Base-by-base conservation (phyloP, 1,140 invertebrate species). In the Drosophila tani region DNA sequence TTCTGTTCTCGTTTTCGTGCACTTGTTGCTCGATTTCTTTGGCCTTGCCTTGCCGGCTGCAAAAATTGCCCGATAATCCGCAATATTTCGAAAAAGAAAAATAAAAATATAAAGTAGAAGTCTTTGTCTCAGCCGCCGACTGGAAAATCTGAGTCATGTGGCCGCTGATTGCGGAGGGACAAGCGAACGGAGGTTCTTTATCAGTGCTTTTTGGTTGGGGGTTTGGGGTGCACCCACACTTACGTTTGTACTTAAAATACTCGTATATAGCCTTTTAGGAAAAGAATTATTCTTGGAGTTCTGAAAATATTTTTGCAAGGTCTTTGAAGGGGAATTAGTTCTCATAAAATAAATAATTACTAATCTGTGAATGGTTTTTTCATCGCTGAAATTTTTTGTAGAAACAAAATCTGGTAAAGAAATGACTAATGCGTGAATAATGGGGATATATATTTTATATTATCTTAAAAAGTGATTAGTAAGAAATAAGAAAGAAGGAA, bases 1-100 rank as follows among this genome's bases (percentile, higher is more conserved):
- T 47, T 53, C 29, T 49, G 55, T 49, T 53, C 38, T 55, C 43
- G 21, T 63, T 65, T 58, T 62, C 57, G 29, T 81, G 81, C 71
- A 84, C 81, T 84, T 84, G 77, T 84, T 84, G 81, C 81, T 69
- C 68, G 40, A 70, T 81, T 71, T 81, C 55, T 82, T 65, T 65
- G 82, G 66, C 81, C 82, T 84, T 83, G 75, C 32, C 62, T 51
- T 50, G 53, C 67, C 53, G 53, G 14, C 53, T 55, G 53, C 53
- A 55, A 55, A 51, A 51, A 68, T 50, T 62, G 64, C 66, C 63
- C 69, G 76, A 64, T 79, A 79, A 78, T 71, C 66, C 11, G 32
- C 21, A 29, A 67, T 46, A 67, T 55, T 53, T 55, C 12, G 19
- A 51, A 55, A 6, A 63, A 57, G 29, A 35, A 19, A 50, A 38